These are phyloP conservation scores for Sitta carolinensis DNA, from an alignment of 2,797 vertebrate species.

Conservation along the genomic window DNA sequence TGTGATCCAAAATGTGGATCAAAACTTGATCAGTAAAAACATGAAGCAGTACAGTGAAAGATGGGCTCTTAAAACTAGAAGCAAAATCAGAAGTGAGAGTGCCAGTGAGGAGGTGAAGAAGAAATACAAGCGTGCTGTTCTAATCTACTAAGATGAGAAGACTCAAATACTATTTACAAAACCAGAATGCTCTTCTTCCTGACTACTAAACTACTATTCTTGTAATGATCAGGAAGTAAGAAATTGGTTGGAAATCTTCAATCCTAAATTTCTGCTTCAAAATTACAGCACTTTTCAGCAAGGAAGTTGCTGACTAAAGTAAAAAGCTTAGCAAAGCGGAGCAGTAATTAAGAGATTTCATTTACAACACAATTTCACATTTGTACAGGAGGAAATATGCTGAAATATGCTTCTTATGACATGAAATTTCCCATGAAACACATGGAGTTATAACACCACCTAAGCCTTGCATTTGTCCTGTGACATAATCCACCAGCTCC, in stretches of 20 bases:
- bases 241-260: neutral
- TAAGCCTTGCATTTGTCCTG: neutral
- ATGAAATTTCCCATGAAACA: neutral
- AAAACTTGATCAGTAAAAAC: neutral
- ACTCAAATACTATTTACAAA: neutral
- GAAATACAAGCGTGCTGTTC: neutral
- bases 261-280: constrained; percentile 7
- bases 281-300: constrained; percentile 4
- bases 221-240: neutral
- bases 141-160: neutral
- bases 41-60: neutral
- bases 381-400: neutral
- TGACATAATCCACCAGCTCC: neutral
- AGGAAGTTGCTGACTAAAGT: neutral
- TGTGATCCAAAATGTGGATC: neutral
- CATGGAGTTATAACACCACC: neutral
- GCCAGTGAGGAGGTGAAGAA: neutral
- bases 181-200: neutral
- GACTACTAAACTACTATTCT: neutral
- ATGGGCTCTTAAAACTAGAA: neutral
- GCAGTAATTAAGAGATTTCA: constrained; percentile 12
- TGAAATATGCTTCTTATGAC: neutral
- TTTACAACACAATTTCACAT: constrained; percentile 28
- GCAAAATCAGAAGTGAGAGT: neutral
- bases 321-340: neutral